Conservation (phyloP, 2,888 invertebrate species). For the Lasioglossum leucozonium region DNA sequence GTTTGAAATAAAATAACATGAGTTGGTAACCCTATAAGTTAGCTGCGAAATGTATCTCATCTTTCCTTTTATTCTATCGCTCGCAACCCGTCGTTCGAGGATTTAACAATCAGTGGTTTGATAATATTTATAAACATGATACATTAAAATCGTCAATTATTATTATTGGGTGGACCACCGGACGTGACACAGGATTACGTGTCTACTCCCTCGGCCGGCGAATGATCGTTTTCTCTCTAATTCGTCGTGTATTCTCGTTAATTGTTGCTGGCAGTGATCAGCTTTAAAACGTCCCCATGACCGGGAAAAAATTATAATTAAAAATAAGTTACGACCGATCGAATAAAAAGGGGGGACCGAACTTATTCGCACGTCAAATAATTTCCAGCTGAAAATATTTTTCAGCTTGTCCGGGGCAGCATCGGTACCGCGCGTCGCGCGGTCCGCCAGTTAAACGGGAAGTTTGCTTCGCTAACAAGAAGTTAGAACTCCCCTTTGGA, state of each 20-base stretch:
- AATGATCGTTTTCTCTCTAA: not conserved
- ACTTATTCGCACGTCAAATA: not conserved
- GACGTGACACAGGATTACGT: no score
- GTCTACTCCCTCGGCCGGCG: not conserved
- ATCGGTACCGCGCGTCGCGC: not conserved
- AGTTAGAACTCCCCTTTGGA: not conserved
- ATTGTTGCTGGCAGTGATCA: not conserved
- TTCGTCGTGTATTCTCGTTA: not conserved
- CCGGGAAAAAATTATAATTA: not conserved
- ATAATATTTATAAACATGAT: no score
- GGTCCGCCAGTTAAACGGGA: slow-evolving; percentile 1
- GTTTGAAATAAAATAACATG: no score
- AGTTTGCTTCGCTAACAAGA: slow-evolving; percentile 16
- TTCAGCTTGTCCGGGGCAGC: not conserved
- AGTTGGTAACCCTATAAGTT: no score
- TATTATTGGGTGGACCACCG: no score
- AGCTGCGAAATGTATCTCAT: no score
- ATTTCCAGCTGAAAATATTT: not conserved
- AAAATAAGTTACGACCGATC: not conserved
- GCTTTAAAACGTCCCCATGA: no score
- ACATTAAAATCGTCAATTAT: no score
- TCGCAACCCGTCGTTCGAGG: no score
- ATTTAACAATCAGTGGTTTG: no score
- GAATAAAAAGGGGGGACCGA: not conserved
- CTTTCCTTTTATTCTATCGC: no score